Evolutionary conservation across 2,113 vertebrate genomes (phyloP), one percentile per base, ranked within the genome.

Genomic region (Conger conger): DNA sequence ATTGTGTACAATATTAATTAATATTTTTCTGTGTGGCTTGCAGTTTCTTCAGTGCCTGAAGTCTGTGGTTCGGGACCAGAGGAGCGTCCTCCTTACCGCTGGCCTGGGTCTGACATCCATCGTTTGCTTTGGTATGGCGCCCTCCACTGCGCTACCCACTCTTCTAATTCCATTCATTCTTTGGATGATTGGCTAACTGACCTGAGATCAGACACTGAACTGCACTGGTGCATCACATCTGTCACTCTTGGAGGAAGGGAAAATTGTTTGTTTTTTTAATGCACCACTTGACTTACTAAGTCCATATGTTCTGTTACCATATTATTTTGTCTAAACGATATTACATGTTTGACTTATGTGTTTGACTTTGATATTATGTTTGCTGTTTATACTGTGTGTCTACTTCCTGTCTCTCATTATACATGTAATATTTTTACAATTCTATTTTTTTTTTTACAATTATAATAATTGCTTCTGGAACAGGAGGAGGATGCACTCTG

Each of bases 41-140:
- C 45, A 99, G 98, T 98, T 99, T 91, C 97, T 96, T 87, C 93
- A 97, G 86, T 91, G 82, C 1, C 83, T 99, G 93, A 99, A 99
- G 93, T 97, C 91, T 76, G 88, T 97, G 84, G 96, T 99, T 90
- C 95, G 96, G 86, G 98, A 99, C 93, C 96, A 98, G 91, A 96
- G 97, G 89, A 98, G 96, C 0, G 91, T 97, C 80, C 91, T 98
- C 1, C 90, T 94, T 23, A 93, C 96, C 0, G 92, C 91, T 35
- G 87, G 96, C 13, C 92, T 98, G 87, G 97, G 98, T 90, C 54
- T 98, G 17, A 88, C 92, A 3, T 96, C 95, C 16, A 96, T 97
- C 13, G 7, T 95, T 77, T 97, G 85, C 84, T 94, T 96, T 1
- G 98, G 98, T 20, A 81, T 97, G 91, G 94, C 94, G 9, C 95